A percentile compares a stretch with the other conserved stretches of the same genome.
Evolutionary conservation across 2,888 invertebrate genomes (phyloP).

Genomic region (Hydraecia micacea): DNA sequence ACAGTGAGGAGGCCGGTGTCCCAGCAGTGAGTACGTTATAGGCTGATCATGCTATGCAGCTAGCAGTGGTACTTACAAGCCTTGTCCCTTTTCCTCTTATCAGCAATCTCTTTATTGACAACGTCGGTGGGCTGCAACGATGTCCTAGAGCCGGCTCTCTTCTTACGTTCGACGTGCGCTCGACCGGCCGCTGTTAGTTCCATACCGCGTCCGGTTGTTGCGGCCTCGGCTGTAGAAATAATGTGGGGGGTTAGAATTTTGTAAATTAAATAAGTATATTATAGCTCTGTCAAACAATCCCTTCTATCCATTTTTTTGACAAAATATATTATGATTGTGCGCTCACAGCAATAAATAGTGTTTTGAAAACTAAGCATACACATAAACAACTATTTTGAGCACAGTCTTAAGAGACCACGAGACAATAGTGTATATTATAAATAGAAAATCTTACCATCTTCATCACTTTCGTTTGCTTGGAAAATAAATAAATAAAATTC

Average conservation of each 20-base stretch:
- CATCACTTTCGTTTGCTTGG: slow-evolving; percentile 37
- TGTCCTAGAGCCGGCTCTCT: slow-evolving; percentile 73
- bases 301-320: neutral
- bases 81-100: slow-evolving; percentile 84
- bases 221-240: slow-evolving; percentile 60
- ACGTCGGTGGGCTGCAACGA: slow-evolving; percentile 82
- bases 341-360: neutral
- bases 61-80: slow-evolving; percentile 72
- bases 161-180: slow-evolving; percentile 79
- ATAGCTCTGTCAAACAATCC: neutral
- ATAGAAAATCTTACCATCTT: slow-evolving; percentile 43
- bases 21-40: neutral
- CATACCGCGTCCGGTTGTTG: slow-evolving; percentile 77
- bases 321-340: neutral
- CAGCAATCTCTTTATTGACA: slow-evolving; percentile 85
- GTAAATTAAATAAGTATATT: neutral
- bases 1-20: too few species aligned
- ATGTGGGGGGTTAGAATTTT: neutral
- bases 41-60: neutral
- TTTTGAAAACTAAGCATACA: neutral
- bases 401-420: neutral
- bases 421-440: neutral
- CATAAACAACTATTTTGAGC: neutral
- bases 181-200: slow-evolving; percentile 83
- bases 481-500: slow-evolving; percentile 16